phyloP scores from a whole-genome alignment of 2,888 invertebrate genomes.

The Drosophila pegasa region DNA sequence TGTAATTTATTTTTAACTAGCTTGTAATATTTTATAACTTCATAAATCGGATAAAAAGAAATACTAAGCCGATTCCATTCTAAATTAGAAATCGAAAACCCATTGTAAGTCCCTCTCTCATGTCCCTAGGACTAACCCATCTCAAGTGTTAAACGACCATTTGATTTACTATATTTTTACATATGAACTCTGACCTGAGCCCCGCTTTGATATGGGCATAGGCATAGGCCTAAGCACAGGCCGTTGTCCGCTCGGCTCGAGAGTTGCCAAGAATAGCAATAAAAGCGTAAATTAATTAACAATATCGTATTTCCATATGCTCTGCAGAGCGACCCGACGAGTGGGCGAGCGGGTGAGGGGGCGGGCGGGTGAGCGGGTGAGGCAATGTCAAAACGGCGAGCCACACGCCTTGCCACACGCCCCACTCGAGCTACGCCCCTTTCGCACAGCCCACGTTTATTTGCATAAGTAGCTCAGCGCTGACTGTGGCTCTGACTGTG shows the following conservation, averaged over 20 bases:
- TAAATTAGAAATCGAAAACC: not conserved
- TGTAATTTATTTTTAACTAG: no score
- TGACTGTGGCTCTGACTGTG: no score
- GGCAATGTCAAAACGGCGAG: conserved; percentile 41
- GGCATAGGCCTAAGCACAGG: conserved; percentile 12
- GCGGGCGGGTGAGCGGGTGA: not conserved
- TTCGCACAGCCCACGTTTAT: conserved; percentile 66
- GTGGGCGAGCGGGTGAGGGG: not conserved
- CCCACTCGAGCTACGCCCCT: conserved; percentile 45
- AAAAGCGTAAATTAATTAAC: conserved; percentile 78
- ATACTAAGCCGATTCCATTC: not conserved
- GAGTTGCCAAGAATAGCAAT: conserved; percentile 55
- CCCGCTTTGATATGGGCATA: conserved; percentile 63
- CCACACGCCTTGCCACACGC: conserved; percentile 7
- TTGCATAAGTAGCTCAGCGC: conserved; percentile 72
- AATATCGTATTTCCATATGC: conserved; percentile 74
- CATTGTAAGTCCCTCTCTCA: not conserved
- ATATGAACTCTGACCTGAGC: conserved; percentile 56
- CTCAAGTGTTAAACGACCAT: conserved; percentile 50
- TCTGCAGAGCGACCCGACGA: conserved; percentile 24
- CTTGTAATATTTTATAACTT: no score
- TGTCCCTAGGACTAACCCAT: not conserved
- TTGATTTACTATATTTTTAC: conserved; percentile 56
- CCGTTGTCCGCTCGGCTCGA: conserved; percentile 29
- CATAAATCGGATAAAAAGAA: not conserved